phyloP scores from a whole-genome alignment of 2,888 invertebrate species.

The Plebejus melissa region DNA sequence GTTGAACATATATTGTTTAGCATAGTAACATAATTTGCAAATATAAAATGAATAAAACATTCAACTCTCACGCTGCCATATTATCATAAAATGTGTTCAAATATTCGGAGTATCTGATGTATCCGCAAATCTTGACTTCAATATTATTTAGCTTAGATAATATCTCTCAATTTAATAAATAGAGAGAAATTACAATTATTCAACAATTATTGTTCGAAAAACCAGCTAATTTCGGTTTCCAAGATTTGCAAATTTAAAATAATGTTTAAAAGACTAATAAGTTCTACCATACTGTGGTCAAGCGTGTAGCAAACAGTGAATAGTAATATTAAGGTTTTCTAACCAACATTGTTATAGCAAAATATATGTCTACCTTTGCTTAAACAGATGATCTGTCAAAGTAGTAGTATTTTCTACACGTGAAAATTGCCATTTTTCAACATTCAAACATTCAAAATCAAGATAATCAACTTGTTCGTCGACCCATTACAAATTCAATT shows the following conservation, averaged over 20 bases:
- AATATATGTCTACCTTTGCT: too few species aligned
- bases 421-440: neutral
- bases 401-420: neutral
- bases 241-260: too few species aligned
- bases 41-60: neutral
- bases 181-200: neutral
- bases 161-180: neutral
- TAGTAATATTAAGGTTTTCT: too few species aligned
- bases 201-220: too few species aligned
- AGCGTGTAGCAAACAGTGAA: too few species aligned
- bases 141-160: neutral
- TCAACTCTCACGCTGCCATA: neutral
- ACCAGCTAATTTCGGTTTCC: too few species aligned
- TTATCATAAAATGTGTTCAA: constrained; percentile 1
- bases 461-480: neutral
- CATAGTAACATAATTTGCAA: neutral
- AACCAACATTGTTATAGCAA: too few species aligned
- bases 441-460: too few species aligned
- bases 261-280: too few species aligned
- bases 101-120: neutral
- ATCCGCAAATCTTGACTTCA: neutral
- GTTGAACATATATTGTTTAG: neutral
- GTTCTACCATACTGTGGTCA: too few species aligned
- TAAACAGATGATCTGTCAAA: too few species aligned
- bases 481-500: neutral